A percentile compares a stretch with the other conserved stretches of the same genome.
Evolutionary conservation across 2,888 invertebrate genomes (phyloP).

Genomic region (Amitus sp.): DNA sequence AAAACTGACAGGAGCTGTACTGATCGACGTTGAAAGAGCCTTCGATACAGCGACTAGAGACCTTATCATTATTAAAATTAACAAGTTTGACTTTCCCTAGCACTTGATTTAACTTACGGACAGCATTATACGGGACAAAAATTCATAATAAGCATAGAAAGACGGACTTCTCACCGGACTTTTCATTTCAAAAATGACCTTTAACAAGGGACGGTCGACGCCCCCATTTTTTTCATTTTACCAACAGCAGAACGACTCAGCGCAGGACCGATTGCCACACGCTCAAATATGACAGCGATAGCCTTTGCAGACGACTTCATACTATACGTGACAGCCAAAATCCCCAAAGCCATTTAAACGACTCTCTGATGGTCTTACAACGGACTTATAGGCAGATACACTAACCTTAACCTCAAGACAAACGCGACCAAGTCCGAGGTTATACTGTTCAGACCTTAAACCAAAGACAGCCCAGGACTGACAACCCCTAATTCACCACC

Average conservation of each 20-base stretch:
- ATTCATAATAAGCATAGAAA: slow-evolving; percentile 6
- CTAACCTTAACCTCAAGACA: slow-evolving; percentile 27
- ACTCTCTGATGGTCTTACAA: slow-evolving; percentile 17
- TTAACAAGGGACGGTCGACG: slow-evolving; percentile 12
- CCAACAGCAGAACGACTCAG: slow-evolving; percentile 2
- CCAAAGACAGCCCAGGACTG: neutral
- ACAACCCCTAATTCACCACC: neutral
- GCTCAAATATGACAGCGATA: neutral
- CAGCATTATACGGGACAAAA: slow-evolving; percentile 22
- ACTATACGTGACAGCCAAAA: neutral
- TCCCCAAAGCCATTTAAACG: neutral
- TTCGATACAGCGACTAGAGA: slow-evolving; percentile 23
- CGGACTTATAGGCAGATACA: slow-evolving; percentile 17
- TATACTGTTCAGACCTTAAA: neutral
- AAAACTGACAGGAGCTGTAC: slow-evolving; percentile 23
- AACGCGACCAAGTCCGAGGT: slow-evolving; percentile 16
- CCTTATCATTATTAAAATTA: slow-evolving; percentile 38
- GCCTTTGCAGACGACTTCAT: slow-evolving; percentile 14
- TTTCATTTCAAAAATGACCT: neutral
- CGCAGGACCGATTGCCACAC: neutral
- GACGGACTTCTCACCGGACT: neutral
- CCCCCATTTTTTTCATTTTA: slow-evolving; percentile 17
- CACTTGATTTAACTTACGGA: slow-evolving; percentile 36
- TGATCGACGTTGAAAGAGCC: slow-evolving; percentile 18
- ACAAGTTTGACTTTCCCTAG: slow-evolving; percentile 28